These are phyloP conservation scores for Thryonomys swinderianus DNA, from an alignment of 2,113 vertebrate genomes.

Conservation along the genomic window DNA sequence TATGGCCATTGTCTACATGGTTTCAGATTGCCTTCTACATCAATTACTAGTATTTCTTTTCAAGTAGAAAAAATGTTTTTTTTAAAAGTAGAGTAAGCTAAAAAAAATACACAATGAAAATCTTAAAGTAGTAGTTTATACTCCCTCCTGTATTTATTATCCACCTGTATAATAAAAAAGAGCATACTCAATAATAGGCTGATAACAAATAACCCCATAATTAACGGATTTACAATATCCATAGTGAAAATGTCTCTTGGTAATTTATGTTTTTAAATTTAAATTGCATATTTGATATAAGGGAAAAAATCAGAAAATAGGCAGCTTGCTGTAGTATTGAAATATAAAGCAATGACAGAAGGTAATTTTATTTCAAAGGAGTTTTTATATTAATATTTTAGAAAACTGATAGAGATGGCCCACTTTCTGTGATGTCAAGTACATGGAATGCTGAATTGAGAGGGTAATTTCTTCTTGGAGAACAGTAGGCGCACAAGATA, in stretches of 20 bases:
- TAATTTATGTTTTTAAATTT: slow-evolving; percentile 30
- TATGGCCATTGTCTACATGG: neutral
- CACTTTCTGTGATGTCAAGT: neutral
- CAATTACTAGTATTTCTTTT: neutral
- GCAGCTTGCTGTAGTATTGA: neutral
- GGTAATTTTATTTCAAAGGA: slow-evolving; percentile 17
- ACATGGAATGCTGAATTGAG: neutral
- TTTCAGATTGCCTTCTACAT: neutral
- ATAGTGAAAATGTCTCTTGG: neutral
- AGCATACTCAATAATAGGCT: neutral
- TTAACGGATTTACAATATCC: neutral
- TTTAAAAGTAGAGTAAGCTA: neutral
- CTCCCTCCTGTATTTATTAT: slow-evolving; percentile 42
- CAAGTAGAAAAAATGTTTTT: neutral
- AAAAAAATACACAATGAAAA: neutral
- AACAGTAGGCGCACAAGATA: neutral
- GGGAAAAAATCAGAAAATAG: neutral
- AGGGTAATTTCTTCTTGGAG: neutral
- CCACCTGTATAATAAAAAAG: neutral
- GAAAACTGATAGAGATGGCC: neutral
- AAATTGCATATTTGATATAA: neutral
- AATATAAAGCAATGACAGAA: neutral
- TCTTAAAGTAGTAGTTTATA: neutral
- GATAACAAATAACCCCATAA: neutral
- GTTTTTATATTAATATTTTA: slow-evolving; percentile 2